Evolutionary conservation across 2,797 vertebrate genomes (phyloP).

Genomic region (Lerista edwardsae): DNA sequence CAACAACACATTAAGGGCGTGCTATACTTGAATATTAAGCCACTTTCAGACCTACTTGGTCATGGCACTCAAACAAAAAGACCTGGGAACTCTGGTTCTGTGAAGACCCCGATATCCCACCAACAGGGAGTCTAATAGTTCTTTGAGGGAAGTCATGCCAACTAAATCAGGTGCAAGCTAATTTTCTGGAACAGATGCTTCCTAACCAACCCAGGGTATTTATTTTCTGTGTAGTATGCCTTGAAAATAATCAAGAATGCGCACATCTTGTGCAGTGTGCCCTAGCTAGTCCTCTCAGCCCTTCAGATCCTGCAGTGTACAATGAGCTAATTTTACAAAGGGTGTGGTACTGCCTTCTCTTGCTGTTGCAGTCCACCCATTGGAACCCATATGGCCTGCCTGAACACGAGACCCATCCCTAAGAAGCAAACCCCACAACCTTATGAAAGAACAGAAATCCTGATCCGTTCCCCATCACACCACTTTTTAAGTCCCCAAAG

Average conservation of each 20-base stretch:
- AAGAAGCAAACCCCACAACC: background rate
- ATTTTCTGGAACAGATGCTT: conserved; percentile 1
- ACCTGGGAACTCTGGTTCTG: background rate
- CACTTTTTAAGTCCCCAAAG: background rate
- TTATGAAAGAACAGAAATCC: background rate
- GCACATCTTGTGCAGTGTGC: background rate
- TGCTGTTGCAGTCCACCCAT: background rate
- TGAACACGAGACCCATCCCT: background rate
- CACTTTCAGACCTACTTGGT: background rate
- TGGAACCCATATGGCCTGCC: background rate
- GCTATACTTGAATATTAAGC: background rate
- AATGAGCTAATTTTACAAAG: background rate
- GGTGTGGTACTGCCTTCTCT: background rate
- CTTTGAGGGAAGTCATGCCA: background rate
- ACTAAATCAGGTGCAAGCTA: background rate
- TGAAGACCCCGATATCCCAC: background rate
- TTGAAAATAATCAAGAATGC: background rate
- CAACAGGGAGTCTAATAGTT: background rate
- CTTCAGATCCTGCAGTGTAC: background rate
- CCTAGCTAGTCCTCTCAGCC: background rate
- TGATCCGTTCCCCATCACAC: background rate
- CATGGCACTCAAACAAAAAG: background rate
- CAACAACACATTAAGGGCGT: background rate
- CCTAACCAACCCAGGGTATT: background rate
- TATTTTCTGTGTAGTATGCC: background rate